Evolutionary conservation across 2,113 vertebrate genomes (phyloP).

Genomic region (Xiphophorus maculatus): DNA sequence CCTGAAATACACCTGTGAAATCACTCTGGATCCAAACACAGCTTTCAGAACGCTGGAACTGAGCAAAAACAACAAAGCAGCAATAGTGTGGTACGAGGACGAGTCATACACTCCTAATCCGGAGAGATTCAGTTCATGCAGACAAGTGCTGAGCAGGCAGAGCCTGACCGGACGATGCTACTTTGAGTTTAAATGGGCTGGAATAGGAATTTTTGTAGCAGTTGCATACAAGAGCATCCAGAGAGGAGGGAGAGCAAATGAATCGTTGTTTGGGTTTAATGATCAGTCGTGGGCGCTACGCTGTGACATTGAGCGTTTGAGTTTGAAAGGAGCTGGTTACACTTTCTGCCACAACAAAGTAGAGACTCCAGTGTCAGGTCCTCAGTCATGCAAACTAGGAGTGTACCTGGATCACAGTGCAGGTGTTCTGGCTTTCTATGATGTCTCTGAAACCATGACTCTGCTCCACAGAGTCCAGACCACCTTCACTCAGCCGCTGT

Average conservation of each 20-base stretch:
- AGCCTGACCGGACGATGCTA: not conserved
- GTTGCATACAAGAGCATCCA: not conserved
- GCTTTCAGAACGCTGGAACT: not conserved
- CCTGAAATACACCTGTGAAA: not conserved
- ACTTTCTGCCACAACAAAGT: not conserved
- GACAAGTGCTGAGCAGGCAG: not conserved
- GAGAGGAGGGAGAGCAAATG: not conserved
- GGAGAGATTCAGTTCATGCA: not conserved
- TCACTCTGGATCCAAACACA: not conserved
- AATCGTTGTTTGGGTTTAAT: not conserved
- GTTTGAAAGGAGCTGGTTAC: not conserved
- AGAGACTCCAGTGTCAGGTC: not conserved
- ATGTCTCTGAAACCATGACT: not conserved
- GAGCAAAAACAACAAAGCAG: not conserved
- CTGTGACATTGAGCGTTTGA: not conserved
- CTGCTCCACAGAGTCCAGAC: constrained; percentile 1
- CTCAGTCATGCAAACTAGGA: not conserved
- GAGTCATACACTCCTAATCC: not conserved
- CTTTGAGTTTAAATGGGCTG: not conserved
- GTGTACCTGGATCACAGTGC: constrained; percentile 7
- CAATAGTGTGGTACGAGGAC: not conserved
- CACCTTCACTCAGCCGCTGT: not conserved
- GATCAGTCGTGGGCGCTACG: not conserved
- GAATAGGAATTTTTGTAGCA: not conserved
- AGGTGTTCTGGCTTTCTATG: not conserved